Conservation (phyloP, 2,797 vertebrate species). For the Discoglossus pictus region DNA sequence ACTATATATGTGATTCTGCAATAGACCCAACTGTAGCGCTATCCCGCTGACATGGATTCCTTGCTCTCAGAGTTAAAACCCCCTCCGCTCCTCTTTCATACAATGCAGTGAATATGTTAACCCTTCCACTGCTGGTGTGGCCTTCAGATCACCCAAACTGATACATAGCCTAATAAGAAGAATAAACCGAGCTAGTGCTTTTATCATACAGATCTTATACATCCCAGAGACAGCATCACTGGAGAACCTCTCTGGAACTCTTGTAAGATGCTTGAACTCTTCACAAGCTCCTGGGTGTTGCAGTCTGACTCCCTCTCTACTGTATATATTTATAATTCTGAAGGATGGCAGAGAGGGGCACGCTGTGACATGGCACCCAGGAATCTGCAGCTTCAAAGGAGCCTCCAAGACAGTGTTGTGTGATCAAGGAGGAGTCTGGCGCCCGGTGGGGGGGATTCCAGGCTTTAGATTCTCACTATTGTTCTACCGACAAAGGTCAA, state of each 20-base stretch:
- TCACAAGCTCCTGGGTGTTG: neutral
- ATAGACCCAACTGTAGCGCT: too few species aligned
- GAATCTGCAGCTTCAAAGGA: neutral
- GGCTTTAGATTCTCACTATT: too few species aligned
- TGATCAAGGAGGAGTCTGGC: neutral
- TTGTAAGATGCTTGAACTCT: neutral
- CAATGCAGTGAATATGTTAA: too few species aligned
- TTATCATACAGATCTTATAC: constrained; percentile 19
- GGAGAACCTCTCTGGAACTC: constrained; percentile 6
- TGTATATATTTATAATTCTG: neutral
- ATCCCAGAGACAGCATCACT: constrained; percentile 21
- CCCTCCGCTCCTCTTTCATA: too few species aligned
- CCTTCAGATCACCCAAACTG: too few species aligned
- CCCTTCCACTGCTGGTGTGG: too few species aligned
- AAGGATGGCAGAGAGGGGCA: neutral
- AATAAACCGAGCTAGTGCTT: constrained; percentile 1
- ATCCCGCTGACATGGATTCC: too few species aligned
- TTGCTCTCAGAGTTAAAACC: too few species aligned
- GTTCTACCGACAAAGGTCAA: too few species aligned
- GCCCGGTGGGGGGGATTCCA: too few species aligned
- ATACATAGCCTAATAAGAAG: neutral
- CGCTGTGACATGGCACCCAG: neutral
- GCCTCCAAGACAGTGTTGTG: neutral
- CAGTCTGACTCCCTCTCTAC: constrained; percentile 7
- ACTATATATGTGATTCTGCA: too few species aligned